phyloP scores from a whole-genome alignment of 2,797 vertebrate genomes.

The Mastacembelus armatus region DNA sequence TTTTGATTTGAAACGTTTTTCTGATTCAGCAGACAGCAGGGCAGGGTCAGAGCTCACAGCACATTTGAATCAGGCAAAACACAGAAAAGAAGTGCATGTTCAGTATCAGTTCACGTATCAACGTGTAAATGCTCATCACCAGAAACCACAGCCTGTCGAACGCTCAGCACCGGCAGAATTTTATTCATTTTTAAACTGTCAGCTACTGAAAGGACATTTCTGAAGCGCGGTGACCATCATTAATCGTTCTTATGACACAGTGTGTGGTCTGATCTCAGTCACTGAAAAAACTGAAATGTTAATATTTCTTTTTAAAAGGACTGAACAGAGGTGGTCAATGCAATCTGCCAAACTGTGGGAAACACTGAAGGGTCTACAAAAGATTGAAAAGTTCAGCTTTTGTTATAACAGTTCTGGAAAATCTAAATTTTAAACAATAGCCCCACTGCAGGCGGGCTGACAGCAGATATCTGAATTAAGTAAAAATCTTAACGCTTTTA shows the following conservation, averaged over 20 bases:
- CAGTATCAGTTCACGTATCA: too few relatives aligned
- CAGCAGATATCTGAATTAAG: not conserved
- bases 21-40: not conserved
- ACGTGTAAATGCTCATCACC: too few relatives aligned
- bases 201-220: constrained; percentile 1
- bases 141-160: not conserved
- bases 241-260: not conserved
- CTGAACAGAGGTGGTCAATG: not conserved
- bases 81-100: too few relatives aligned
- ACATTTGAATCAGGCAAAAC: not conserved
- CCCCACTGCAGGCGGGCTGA: not conserved
- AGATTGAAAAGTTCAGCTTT: not conserved
- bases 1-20: too few relatives aligned
- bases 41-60: not conserved
- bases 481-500: not conserved
- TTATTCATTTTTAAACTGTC: constrained; percentile 9
- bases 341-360: constrained; percentile 26
- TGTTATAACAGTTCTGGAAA: not conserved
- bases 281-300: not conserved
- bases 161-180: not conserved
- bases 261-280: not conserved
- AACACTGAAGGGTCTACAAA: not conserved
- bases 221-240: constrained; percentile 12
- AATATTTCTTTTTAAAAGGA: constrained; percentile 3
- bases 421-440: not conserved